A percentile compares a stretch with the other conserved stretches of the same genome.
These are phyloP conservation scores for Ascidia mentula DNA, from an alignment of 23 tunicate species.

Conservation along the genomic window DNA sequence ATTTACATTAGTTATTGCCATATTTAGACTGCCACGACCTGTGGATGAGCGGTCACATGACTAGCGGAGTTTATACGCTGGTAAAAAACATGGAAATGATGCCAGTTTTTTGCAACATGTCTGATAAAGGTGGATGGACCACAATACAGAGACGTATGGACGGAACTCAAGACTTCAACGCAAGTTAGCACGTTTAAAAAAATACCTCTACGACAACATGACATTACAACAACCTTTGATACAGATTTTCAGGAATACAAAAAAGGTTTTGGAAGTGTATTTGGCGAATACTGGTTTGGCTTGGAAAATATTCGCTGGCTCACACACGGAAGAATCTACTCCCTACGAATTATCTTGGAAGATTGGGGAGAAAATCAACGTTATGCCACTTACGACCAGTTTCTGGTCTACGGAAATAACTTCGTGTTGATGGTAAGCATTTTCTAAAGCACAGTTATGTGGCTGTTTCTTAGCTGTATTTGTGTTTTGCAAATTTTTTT, in stretches of 20 bases:
- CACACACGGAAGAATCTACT: constrained; percentile 68
- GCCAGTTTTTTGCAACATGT: constrained; percentile 82
- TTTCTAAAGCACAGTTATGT: background rate
- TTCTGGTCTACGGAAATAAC: constrained; percentile 55
- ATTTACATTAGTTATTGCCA: too few species aligned
- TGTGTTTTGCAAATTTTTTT: background rate
- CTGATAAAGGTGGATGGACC: constrained; percentile 87
- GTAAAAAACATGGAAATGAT: constrained; percentile 63
- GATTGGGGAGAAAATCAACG: constrained; percentile 75
- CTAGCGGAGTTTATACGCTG: constrained; percentile 78
- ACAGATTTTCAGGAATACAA: constrained; percentile 34
- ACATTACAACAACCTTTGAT: background rate
- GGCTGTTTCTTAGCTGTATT: background rate
- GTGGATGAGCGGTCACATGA: constrained; percentile 79
- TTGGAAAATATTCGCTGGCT: constrained; percentile 57
- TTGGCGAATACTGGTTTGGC: constrained; percentile 88
- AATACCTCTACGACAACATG: too few species aligned
- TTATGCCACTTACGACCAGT: constrained; percentile 68
- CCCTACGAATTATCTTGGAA: constrained; percentile 50
- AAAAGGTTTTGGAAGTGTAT: constrained; percentile 84
- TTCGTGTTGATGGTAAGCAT: constrained; percentile 49
- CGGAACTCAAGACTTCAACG: constrained; percentile 88
- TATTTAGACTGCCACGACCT: constrained; percentile 87
- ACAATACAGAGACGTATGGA: constrained; percentile 72
- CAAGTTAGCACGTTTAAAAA: too few species aligned